These are phyloP conservation scores for Spondyliosoma cantharus DNA, from an alignment of 2,797 vertebrate genomes.

Conservation along the genomic window DNA sequence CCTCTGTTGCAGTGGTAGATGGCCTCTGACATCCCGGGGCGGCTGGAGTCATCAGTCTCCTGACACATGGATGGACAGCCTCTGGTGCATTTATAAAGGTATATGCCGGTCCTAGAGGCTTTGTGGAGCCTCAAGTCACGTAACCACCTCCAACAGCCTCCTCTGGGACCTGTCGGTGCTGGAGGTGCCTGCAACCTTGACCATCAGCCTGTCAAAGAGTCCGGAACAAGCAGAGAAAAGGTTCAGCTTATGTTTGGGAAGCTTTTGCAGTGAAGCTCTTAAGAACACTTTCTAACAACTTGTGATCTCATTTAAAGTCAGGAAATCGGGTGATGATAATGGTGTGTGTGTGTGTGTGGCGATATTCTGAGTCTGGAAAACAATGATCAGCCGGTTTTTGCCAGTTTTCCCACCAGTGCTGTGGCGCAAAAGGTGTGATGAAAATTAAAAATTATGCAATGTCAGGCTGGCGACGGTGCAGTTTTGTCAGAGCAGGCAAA, in stretches of 20 bases:
- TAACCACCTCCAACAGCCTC: constrained; percentile 19
- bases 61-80: constrained; percentile 5
- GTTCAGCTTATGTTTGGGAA: neutral
- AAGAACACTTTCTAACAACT: constrained; percentile 2
- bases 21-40: constrained; percentile 1
- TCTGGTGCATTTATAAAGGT: neutral
- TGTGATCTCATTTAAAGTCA: constrained; percentile 33
- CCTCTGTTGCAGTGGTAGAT: constrained; percentile 24
- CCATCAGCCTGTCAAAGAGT: constrained; percentile 4
- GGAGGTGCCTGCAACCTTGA: constrained; percentile 4
- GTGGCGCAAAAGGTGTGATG: too few relatives aligned
- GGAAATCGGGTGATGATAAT: neutral
- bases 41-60: constrained; percentile 10
- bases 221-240: neutral
- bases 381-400: too few relatives aligned
- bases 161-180: neutral
- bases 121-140: constrained; percentile 6
- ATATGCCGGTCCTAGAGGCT: neutral
- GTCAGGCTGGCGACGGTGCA: too few relatives aligned
- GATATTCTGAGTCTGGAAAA: too few relatives aligned
- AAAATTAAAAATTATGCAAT: too few relatives aligned
- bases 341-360: too few relatives aligned
- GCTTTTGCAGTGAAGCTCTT: neutral
- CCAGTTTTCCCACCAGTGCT: too few relatives aligned
- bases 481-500: too few relatives aligned